A percentile compares a stretch with the other conserved stretches of the same genome.
phyloP scores from a whole-genome alignment of 1,140 invertebrate species.

The Papilio machaon region DNA sequence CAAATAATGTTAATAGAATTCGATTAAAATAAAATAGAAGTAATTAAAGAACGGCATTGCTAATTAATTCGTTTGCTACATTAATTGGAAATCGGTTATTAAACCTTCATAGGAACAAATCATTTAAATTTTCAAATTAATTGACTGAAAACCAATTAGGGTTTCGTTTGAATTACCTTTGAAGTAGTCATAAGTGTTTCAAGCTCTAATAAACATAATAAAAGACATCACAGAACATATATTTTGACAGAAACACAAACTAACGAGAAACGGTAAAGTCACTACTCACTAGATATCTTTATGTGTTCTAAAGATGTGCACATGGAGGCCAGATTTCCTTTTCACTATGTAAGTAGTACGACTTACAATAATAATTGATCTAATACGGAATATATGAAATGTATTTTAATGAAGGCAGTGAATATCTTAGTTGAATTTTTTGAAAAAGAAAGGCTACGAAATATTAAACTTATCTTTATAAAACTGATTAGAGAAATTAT shows the following conservation, averaged over 20 bases:
- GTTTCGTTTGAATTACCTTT: constrained; percentile 7
- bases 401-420: background rate
- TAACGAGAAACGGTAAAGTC: background rate
- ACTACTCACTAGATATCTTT: background rate
- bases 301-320: constrained; percentile 1
- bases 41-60: background rate
- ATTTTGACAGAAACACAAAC: background rate
- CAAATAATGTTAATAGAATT: background rate
- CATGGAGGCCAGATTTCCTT: constrained; percentile 5
- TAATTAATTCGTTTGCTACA: constrained; percentile 30
- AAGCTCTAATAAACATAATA: constrained; percentile 23
- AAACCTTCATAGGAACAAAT: constrained; percentile 44
- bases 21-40: constrained; percentile 19
- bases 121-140: constrained; percentile 46
- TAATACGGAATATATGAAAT: background rate
- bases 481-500: no score
- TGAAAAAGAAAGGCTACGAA: background rate
- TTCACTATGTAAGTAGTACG: background rate
- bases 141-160: constrained; percentile 52
- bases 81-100: constrained; percentile 19
- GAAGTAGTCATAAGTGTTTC: background rate
- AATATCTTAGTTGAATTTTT: background rate
- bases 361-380: background rate
- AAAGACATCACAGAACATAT: background rate
- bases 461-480: background rate